phyloP scores from a whole-genome alignment of 2,888 invertebrate species.

The Heterodera filipjevi region DNA sequence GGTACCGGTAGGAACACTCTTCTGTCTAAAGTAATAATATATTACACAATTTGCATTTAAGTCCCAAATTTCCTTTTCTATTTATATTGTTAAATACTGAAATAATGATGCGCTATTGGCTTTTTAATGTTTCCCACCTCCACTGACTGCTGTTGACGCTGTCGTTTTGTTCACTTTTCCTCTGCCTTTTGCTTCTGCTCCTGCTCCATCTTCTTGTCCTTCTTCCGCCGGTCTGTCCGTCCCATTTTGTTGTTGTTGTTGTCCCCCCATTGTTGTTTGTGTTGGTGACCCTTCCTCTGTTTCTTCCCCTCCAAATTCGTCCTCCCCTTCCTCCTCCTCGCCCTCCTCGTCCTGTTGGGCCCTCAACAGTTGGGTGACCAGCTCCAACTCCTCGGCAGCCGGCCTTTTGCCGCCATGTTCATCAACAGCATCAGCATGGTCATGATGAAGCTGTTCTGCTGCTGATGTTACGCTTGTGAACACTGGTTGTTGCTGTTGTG shows the following conservation, averaged over 20 bases:
- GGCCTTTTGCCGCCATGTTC: background rate
- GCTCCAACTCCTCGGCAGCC: background rate
- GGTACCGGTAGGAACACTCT: too few species aligned
- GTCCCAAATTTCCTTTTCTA: too few species aligned
- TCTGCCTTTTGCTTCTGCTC: background rate
- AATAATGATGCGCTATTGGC: too few species aligned
- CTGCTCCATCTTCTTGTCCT: background rate
- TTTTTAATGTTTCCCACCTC: too few species aligned
- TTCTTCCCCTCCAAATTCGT: background rate
- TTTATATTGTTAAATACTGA: too few species aligned
- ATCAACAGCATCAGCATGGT: background rate
- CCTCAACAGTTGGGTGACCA: conserved; percentile 2
- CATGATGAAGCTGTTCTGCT: background rate
- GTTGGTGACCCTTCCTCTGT: background rate
- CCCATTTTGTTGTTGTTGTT: background rate
- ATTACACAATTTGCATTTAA: too few species aligned
- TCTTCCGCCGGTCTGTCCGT: background rate
- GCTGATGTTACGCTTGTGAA: background rate
- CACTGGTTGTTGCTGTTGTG: background rate
- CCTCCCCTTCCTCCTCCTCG: background rate
- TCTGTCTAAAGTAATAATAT: too few species aligned
- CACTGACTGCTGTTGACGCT: too few species aligned
- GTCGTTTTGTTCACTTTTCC: too few species aligned
- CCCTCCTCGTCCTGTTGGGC: background rate
- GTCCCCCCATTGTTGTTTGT: background rate